Evolutionary conservation across 2,888 invertebrate genomes (phyloP), one percentile per base, ranked within the genome.

Genomic region (Cerastoderma edule): DNA sequence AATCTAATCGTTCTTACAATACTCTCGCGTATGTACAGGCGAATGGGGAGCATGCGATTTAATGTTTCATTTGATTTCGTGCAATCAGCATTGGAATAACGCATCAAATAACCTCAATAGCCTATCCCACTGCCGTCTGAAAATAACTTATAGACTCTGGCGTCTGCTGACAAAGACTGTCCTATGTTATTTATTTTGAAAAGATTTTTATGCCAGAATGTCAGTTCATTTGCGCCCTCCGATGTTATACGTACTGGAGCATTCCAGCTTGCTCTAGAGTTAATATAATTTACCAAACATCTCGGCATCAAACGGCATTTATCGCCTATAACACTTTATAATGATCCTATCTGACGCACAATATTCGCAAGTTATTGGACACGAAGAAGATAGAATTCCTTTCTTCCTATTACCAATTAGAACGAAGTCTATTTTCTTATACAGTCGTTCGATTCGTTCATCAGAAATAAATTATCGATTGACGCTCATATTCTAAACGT

Each of bases 301-400:
- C 64, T 64, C 24, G 64, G 35, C 46, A 64, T 39, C n/a, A 64
- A 44, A 19, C 64, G 19, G 22, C 35, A 39, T 39, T 44, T 64
- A 27, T 44, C 44, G 8, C 64, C 64, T 19, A 64, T 22, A 35
- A 64, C 64, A 44, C 64, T 64, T 27, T 64, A 44, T 27, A 64
- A 16, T 22, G 64, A 64, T 10, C 35, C 44, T n/a, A 64, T 64
- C 22, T 64, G 39, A 24, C 64, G 22, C 8, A 44, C 64, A 30
- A 56, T n/a, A 30, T 30, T 30, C 30, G 56, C 30, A 8, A 56
- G n/a, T 13, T 13, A 13, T n/a, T 30, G 28, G 16, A 56, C 56
- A 10, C 5, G 30, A 30, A 56, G 13, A 16, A 56, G 30, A 27
- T 5, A 8, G 5, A 16, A 10, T 30, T 10, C 16, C 16, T 30